Evolutionary conservation across 2,888 invertebrate genomes (phyloP).

Genomic region (Molorchus minor): DNA sequence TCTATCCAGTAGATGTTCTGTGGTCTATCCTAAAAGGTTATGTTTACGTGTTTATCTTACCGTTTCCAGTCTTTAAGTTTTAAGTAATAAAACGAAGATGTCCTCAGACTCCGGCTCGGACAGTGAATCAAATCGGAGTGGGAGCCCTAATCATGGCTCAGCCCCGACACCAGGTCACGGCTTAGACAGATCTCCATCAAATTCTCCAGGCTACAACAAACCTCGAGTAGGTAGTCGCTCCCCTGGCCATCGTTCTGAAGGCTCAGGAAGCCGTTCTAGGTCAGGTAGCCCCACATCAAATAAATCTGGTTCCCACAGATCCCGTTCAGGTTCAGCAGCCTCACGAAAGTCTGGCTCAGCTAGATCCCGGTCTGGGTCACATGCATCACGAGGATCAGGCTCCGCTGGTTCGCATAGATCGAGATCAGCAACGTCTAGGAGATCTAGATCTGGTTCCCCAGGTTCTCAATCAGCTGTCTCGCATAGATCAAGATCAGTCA

Average conservation of each 20-base stretch:
- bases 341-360: constrained; percentile 42
- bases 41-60: no score
- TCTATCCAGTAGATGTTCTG: not conserved
- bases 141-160: constrained; percentile 60
- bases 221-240: constrained; percentile 39
- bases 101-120: constrained; percentile 64
- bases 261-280: constrained; percentile 34
- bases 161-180: constrained; percentile 61
- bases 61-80: no score
- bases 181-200: constrained; percentile 54
- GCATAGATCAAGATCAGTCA: constrained; percentile 47
- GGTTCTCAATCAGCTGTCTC: constrained; percentile 41
- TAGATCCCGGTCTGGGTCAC: constrained; percentile 35
- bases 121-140: constrained; percentile 64
- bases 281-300: constrained; percentile 44
- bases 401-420: constrained; percentile 54
- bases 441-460: constrained; percentile 40
- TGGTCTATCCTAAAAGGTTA: no score
- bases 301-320: constrained; percentile 42
- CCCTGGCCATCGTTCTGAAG: constrained; percentile 26
- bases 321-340: constrained; percentile 31
- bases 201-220: constrained; percentile 50
- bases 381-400: constrained; percentile 64
- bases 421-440: constrained; percentile 33
- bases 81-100: constrained; percentile 39